A percentile compares a stretch with the other conserved stretches of the same genome.
Conservation (phyloP, 1,140 invertebrate species). For the Pseudomyrmex pallidus region DNA sequence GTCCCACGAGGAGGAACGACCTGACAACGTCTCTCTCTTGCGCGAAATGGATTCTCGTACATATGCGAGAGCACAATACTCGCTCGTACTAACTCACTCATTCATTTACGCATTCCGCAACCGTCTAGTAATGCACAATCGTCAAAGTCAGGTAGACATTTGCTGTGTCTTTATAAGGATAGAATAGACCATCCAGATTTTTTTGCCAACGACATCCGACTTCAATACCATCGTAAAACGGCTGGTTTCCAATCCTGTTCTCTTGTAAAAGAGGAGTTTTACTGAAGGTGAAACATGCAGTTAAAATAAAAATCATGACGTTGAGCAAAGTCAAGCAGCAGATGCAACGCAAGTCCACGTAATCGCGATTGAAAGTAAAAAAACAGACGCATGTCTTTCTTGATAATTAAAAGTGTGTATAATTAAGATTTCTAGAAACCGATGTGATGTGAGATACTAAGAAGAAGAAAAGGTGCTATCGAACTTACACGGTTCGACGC, state of each 20-base stretch:
- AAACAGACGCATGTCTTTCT: not conserved
- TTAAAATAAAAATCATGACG: slow-evolving; percentile 14
- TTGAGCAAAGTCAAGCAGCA: not conserved
- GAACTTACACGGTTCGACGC: not conserved
- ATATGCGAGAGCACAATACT: slow-evolving; percentile 37
- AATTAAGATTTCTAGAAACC: slow-evolving; percentile 11
- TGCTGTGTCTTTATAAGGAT: slow-evolving; percentile 38
- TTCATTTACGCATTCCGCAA: slow-evolving; percentile 23
- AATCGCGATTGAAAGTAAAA: not conserved
- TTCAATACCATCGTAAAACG: not conserved
- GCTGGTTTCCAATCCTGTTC: not conserved
- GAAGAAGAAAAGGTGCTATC: not conserved
- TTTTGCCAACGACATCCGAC: slow-evolving; percentile 29
- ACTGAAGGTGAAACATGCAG: not conserved
- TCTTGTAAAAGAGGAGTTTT: not conserved
- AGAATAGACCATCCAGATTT: slow-evolving; percentile 68
- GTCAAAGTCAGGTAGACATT: slow-evolving; percentile 71
- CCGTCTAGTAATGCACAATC: slow-evolving; percentile 65
- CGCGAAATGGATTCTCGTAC: slow-evolving; percentile 72
- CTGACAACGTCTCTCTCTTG: slow-evolving; percentile 70
- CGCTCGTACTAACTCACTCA: slow-evolving; percentile 26
- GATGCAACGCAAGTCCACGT: not conserved
- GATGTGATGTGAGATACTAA: not conserved
- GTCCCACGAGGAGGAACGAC: slow-evolving; percentile 64
- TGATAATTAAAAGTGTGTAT: not conserved